Evolutionary conservation across 2,888 invertebrate genomes (phyloP).

Genomic region (Neoitamus cyanurus): DNA sequence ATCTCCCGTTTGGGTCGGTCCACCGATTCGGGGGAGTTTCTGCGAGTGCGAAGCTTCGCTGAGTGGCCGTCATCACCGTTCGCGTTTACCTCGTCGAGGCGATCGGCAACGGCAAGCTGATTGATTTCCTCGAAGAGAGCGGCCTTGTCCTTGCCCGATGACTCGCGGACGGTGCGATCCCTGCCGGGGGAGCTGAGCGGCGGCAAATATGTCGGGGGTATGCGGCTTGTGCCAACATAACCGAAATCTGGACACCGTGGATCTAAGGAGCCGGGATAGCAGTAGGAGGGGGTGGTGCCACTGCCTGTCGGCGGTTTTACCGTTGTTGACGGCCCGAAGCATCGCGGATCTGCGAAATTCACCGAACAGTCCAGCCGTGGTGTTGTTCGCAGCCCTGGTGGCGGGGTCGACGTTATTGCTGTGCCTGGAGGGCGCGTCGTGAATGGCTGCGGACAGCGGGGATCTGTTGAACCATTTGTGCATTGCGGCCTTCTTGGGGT

Average conservation of each 20-base stretch:
- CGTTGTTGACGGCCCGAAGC: slow-evolving; percentile 59
- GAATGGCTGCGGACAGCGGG: slow-evolving; percentile 55
- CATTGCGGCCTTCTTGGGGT: slow-evolving; percentile 55
- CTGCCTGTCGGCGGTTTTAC: slow-evolving; percentile 57
- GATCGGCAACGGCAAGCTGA: slow-evolving; percentile 57
- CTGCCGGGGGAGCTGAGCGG: slow-evolving; percentile 58
- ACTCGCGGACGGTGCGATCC: slow-evolving; percentile 58
- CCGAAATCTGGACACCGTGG: slow-evolving; percentile 65
- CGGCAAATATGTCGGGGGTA: slow-evolving; percentile 62
- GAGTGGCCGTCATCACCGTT: background rate
- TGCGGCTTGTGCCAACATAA: slow-evolving; percentile 59
- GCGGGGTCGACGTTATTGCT: too few species aligned
- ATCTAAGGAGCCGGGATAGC: slow-evolving; percentile 60
- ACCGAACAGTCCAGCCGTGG: slow-evolving; percentile 61
- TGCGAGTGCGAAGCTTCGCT: background rate
- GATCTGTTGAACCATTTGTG: slow-evolving; percentile 56
- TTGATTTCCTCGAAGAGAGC: slow-evolving; percentile 61
- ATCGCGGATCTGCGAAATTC: slow-evolving; percentile 67
- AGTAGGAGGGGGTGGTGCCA: slow-evolving; percentile 55
- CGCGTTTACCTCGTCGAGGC: slow-evolving; percentile 53
- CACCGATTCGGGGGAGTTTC: background rate
- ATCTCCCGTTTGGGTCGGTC: slow-evolving; percentile 48
- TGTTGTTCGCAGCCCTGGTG: slow-evolving; percentile 44
- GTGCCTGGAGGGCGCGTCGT: background rate
- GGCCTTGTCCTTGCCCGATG: slow-evolving; percentile 40